Conservation (phyloP, 2,113 vertebrate genomes). For the Oenanthe melanoleuca region DNA sequence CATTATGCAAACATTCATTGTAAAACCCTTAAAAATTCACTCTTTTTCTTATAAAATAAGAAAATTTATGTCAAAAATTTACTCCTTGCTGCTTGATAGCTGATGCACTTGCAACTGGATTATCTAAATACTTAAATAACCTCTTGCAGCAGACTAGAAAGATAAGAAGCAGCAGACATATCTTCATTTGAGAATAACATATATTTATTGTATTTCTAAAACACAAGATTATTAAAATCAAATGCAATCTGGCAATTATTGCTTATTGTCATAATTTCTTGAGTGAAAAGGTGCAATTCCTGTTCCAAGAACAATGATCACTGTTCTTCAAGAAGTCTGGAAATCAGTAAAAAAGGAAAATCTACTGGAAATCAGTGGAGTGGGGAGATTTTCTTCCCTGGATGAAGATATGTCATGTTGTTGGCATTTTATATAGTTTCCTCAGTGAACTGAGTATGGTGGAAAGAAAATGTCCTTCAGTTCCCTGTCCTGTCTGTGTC, state of each 20-base stretch:
- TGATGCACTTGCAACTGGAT: not conserved
- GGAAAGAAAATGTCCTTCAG: not conserved
- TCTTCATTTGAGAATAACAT: not conserved
- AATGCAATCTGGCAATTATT: not conserved
- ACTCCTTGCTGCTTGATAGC: no score
- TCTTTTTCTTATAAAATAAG: not conserved
- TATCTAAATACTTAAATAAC: not conserved
- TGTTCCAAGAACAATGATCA: not conserved
- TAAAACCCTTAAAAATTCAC: not conserved
- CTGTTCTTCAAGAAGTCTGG: not conserved
- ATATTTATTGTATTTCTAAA: not conserved
- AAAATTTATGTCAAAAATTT: not conserved
- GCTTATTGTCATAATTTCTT: not conserved
- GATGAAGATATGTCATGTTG: not conserved
- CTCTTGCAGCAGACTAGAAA: not conserved
- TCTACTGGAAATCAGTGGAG: not conserved
- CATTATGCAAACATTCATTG: not conserved
- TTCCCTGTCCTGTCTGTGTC: not conserved
- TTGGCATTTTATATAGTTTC: not conserved
- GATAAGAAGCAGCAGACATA: not conserved
- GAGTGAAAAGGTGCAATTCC: not conserved
- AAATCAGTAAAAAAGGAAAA: not conserved
- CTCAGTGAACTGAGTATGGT: not conserved
- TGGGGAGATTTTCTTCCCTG: not conserved
- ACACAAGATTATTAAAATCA: not conserved